Percentiles rank a stretch among this genome's conserved stretches.
Evolutionary conservation across 1,140 invertebrate species (phyloP).

Genomic region (Trypoxylus dichotomus): DNA sequence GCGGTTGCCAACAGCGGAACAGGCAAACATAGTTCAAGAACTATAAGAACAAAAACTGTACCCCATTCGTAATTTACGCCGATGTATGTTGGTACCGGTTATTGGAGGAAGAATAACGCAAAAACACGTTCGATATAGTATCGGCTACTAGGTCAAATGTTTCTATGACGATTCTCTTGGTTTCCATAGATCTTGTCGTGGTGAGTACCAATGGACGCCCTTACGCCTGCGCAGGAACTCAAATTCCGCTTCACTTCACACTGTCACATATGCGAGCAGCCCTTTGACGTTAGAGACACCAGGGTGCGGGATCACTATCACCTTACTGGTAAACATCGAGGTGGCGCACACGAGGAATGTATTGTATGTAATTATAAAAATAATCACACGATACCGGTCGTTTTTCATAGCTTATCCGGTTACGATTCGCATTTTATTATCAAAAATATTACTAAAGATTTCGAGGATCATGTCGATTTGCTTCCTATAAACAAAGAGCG

Average conservation of each 20-base stretch:
- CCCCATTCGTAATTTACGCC: too few relatives aligned
- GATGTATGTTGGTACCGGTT: too few relatives aligned
- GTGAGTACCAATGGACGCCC: neutral
- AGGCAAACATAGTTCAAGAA: too few relatives aligned
- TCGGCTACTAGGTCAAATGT: conserved; percentile 30
- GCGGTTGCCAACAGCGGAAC: too few relatives aligned
- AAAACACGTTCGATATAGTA: too few relatives aligned
- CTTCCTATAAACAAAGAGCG: too few relatives aligned
- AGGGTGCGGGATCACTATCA: too few relatives aligned
- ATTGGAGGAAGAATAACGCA: too few relatives aligned
- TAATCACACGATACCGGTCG: neutral
- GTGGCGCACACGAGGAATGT: neutral
- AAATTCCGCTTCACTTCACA: neutral
- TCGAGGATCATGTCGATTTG: too few relatives aligned
- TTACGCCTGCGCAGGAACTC: neutral
- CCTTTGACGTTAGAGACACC: too few relatives aligned
- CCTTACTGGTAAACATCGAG: too few relatives aligned
- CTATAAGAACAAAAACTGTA: too few relatives aligned
- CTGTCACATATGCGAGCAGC: neutral
- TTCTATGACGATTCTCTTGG: conserved; percentile 26
- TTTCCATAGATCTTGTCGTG: conserved; percentile 25
- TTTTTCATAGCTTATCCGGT: neutral
- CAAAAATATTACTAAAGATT: neutral
- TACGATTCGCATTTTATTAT: neutral
- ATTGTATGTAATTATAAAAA: neutral